Base-by-base conservation (phyloP, 2,113 vertebrate genomes). In the Erythrolamprus reginae region DNA sequence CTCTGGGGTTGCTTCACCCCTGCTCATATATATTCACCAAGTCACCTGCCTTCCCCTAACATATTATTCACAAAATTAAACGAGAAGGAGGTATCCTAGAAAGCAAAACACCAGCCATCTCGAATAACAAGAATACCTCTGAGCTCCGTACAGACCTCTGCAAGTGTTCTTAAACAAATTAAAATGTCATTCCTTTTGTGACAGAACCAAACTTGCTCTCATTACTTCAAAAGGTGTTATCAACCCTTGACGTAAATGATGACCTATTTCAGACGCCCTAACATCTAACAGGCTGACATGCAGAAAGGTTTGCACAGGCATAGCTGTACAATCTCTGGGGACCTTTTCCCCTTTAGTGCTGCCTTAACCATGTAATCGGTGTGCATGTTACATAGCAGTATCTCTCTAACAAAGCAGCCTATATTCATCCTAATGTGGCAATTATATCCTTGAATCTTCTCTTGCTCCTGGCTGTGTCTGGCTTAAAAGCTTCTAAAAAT, bases 401-500 rank as follows among this genome's bases (percentile, higher is more conserved):
- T 48, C 24, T 48, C 4, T 42, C 33, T 77, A 77, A 77, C 70
- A 65, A 48, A 88, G 13, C 47, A 88, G 56, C 26, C 42, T 88
- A 28, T 58, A 58, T 58, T 26, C 53, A 52, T 87, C 53, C 38
- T 61, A 88, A 65, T 61, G 55, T 61, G 42, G 55, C 86, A 61
- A 47, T 48, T 48, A 45, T 88, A 61, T 88, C 86, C 45, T 88
- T 88, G 42, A 50, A 88, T 65, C 87, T 70, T 70, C 23, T 47
- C 42, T 28, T 88, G 55, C 88, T 53, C 4, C 38, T 89, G 19
- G 33, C 48, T 52, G 28, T 89, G 24, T 28, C 9, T 53, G 24
- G n/a, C 65, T 88, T 89, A 45, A 58, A 56, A 47, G 56, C 87
- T 65, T 65, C 83, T 51, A 84, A 84, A 87, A 88, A 88, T 61